Conservation (phyloP, 1,140 invertebrate species). For the Panagrolaimus sp. region DNA sequence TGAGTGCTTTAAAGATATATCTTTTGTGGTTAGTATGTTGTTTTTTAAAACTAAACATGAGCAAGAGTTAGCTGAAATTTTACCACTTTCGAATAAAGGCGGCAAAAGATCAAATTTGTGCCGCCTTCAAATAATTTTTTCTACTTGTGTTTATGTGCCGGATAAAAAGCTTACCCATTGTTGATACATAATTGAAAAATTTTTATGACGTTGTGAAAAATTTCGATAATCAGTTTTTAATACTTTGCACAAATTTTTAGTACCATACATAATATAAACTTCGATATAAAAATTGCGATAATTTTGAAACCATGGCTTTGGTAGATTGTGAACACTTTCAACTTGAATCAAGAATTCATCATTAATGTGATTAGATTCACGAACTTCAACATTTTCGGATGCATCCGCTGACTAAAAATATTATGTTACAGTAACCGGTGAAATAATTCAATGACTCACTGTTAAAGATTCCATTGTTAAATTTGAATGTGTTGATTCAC, state of each 20-base stretch:
- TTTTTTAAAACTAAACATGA: too few species aligned
- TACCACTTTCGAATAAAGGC: too few species aligned
- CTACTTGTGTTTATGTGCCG: too few species aligned
- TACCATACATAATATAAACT: constrained; percentile 32
- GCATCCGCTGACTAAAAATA: not conserved
- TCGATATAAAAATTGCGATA: constrained; percentile 29
- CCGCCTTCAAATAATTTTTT: too few species aligned
- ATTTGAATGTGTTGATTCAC: not conserved
- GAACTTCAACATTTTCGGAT: constrained; percentile 13
- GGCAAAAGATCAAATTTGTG: too few species aligned
- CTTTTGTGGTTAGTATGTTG: too few species aligned
- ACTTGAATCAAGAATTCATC: constrained; percentile 25
- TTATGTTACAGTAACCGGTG: too few species aligned
- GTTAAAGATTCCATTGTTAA: not conserved
- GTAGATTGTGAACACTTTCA: constrained; percentile 32
- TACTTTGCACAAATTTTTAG: not conserved
- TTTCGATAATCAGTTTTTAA: constrained; percentile 14
- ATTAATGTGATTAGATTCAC: constrained; percentile 20
- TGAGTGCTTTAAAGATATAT: too few species aligned
- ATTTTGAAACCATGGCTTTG: constrained; percentile 16
- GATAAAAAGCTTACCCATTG: constrained; percentile 19
- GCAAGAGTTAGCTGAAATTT: too few species aligned
- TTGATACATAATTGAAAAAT: constrained; percentile 22
- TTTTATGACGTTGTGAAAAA: not conserved
- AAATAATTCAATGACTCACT: not conserved